Percentiles rank a stretch among this genome's conserved stretches.
Evolutionary conservation across 2,888 invertebrate species (phyloP).

Genomic region (Dorcus parallelipipedus): DNA sequence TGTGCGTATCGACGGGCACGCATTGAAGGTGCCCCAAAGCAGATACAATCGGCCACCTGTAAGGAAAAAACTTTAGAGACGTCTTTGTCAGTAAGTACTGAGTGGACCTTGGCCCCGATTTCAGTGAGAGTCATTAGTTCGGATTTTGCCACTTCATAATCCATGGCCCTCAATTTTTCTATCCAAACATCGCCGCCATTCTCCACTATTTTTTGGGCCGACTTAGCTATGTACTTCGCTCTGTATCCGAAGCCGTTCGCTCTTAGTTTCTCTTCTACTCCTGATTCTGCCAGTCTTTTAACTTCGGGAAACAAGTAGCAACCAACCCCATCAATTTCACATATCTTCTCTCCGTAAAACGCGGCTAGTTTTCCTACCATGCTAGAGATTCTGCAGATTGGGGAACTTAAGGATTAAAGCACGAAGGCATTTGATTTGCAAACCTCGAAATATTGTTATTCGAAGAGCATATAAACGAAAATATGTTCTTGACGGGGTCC

Average conservation of each 20-base stretch:
- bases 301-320: slow-evolving; percentile 84
- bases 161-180: slow-evolving; percentile 58
- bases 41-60: slow-evolving; percentile 95
- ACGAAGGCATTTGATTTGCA: slow-evolving; percentile 28
- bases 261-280: slow-evolving; percentile 71
- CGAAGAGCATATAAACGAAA: slow-evolving; percentile 96
- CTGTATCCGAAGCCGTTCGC: slow-evolving; percentile 82
- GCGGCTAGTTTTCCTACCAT: slow-evolving; percentile 88
- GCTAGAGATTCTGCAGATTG: slow-evolving; percentile 67
- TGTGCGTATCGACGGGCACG: slow-evolving; percentile 95
- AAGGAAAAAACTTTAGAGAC: slow-evolving; percentile 15
- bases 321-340: slow-evolving; percentile 57
- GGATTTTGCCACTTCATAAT: slow-evolving; percentile 70
- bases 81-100: slow-evolving; percentile 6
- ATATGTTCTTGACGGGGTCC: slow-evolving; percentile 87
- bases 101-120: slow-evolving; percentile 83
- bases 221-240: slow-evolving; percentile 78
- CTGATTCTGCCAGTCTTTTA: slow-evolving; percentile 54
- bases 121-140: slow-evolving; percentile 79
- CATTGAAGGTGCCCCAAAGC: slow-evolving; percentile 81
- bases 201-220: slow-evolving; percentile 65
- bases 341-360: slow-evolving; percentile 76
- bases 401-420: slow-evolving; percentile 18
- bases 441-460: slow-evolving; percentile 92
- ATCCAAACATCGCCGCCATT: slow-evolving; percentile 76